Base-by-base conservation (phyloP, 2,113 vertebrate genomes). In the Zosterops japonicus region DNA sequence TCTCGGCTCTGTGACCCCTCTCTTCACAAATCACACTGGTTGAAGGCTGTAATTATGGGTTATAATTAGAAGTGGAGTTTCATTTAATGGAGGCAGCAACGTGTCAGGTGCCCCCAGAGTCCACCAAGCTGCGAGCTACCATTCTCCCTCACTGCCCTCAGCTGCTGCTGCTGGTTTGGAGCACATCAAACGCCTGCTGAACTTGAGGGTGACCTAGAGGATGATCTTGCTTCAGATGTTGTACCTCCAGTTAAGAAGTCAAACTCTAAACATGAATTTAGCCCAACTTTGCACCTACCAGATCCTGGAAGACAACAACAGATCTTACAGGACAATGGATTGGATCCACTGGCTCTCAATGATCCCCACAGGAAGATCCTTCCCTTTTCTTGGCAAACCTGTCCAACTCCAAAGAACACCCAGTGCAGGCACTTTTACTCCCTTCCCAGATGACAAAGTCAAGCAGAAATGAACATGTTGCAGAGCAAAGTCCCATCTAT, bases 11-110 rank as follows among this genome's bases (percentile, higher is more conserved):
- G 2, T 95, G 95, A 96, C 95, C 95, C 86, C 57, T 90, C 90
- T 96, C 93, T 59, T 90, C 71, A 94, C 92, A 95, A 94, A 95
- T 97, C 92, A 84, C 80, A 9, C 2, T 42, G 92, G 94, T 79
- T 96, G 92, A 95, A 92, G 95, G 94, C 95, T 97, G 80, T 94
- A 96, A 96, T 97, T 95, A 96, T 21, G 39, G 95, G 76, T 89
- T 95, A 92, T 94, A 95, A 96, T 96, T 96, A 94, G 96, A 94
- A 90, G 90, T 84, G 46, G 95, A 96, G 76, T 65, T 92, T 90
- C 76, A 65, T 94, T 95, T 94, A 87, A 93, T 53, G 90, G 94
- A 93, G 72, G 93, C 88, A 83, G 83, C 52, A 28, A 78, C 9
- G 12, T 63, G 76, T 77, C 87, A 93, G 82, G 72, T 6, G 6